phyloP scores from a whole-genome alignment of 2,113 vertebrate genomes.

The Neomonachus schauinslandi region DNA sequence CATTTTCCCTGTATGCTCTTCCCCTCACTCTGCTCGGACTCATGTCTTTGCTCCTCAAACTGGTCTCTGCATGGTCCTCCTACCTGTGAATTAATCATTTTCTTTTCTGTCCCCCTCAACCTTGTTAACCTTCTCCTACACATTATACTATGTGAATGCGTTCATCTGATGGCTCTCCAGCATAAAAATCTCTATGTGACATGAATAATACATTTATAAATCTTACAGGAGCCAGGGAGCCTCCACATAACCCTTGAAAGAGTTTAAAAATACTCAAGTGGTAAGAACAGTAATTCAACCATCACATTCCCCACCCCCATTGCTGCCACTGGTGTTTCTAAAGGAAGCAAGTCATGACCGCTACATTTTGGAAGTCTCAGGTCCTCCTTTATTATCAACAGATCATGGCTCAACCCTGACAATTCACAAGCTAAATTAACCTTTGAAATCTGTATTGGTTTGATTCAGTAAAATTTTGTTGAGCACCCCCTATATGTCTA shows the following conservation, averaged over 20 bases:
- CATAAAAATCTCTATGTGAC: neutral
- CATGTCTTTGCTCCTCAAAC: neutral
- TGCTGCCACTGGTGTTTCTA: neutral
- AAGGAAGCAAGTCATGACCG: neutral
- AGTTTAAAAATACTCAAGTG: neutral
- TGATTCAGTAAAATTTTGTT: neutral
- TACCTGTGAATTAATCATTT: neutral
- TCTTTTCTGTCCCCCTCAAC: neutral
- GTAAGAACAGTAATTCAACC: neutral
- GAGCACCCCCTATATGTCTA: neutral
- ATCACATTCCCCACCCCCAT: neutral
- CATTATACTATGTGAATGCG: neutral
- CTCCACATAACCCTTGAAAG: neutral
- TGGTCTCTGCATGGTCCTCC: neutral
- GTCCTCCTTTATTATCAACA: neutral
- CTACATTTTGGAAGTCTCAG: neutral
- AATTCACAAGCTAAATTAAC: neutral
- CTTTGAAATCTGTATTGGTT: neutral
- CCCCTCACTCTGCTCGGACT: neutral
- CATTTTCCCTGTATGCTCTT: too few relatives aligned
- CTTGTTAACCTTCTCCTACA: neutral
- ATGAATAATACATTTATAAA: neutral
- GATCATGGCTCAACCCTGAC: neutral
- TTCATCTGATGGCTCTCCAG: neutral
- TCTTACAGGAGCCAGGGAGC: neutral